Base-by-base conservation (phyloP, 2,888 invertebrate species). In the Steromphala cineraria region DNA sequence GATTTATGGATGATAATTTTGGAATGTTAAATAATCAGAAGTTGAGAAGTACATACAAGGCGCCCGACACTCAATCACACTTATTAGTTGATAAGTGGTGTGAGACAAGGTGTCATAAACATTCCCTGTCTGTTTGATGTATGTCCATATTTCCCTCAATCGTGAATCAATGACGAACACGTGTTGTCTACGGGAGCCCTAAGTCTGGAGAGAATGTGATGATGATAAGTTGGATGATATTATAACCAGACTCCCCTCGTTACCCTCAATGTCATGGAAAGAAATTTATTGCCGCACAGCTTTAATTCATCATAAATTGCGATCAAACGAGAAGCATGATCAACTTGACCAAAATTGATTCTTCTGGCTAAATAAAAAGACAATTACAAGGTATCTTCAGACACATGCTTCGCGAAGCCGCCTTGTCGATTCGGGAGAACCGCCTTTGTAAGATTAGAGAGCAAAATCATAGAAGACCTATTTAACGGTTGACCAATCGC, bases 271-370 rank as follows among this genome's bases (percentile, higher is more conserved):
- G 62, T 24, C 62, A 62, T 28, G 28, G 28, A 28, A 28, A 28
- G 62, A 62, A 28, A 28, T 62, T 62, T 62, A 62, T 62, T 62
- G 62, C 62, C 28, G 24, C 62, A 28, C 62, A 62, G 28, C 28
- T 62, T 62, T 62, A 62, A 62, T 62, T 62, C 62, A 62, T 62
- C 62, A 62, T 62, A 62, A 62, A 62, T 28, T 62, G 62, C 62
- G 62, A 62, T 62, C 62, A 62, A 28, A 62, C 15, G 62, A 62
- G 62, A 28, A 62, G 28, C 28, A 28, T 62, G 13, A 62, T 24
- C 62, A 28, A 62, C 62, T 62, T 28, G 62, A 24, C 62, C 28
- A 62, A 62, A 62, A 62, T 62, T 62, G 62, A 62, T 62, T 62
- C 62, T 62, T 19, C 17, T 62, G 62, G 28, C 21, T 24, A 62